phyloP scores from a whole-genome alignment of 2,888 invertebrate species.

The Mystacides longicornis region DNA sequence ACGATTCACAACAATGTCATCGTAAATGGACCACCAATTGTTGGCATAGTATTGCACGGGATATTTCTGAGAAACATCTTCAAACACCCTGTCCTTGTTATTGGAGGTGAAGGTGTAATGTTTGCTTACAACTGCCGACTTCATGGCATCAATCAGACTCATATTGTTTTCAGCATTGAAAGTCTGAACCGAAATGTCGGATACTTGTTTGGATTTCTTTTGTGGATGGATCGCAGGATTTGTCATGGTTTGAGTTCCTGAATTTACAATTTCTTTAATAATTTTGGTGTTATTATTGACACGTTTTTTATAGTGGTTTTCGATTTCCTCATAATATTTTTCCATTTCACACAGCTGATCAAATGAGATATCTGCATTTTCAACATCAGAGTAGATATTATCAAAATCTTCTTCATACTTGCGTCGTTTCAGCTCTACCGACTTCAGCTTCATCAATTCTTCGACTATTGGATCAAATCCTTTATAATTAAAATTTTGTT shows the following conservation, averaged over 20 bases:
- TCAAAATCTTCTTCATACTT: slow-evolving; percentile 30
- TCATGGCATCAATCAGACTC: background rate
- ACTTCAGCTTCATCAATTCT: slow-evolving; percentile 37
- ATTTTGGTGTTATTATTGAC: slow-evolving; percentile 20
- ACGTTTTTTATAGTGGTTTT: slow-evolving; percentile 35
- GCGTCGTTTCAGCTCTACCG: slow-evolving; percentile 37
- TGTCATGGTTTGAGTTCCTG: background rate
- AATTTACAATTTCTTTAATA: background rate
- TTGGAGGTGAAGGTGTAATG: background rate
- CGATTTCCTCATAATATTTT: slow-evolving; percentile 44
- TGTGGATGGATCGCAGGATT: too few species aligned
- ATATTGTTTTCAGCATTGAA: background rate
- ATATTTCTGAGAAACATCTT: slow-evolving; percentile 41
- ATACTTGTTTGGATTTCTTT: too few species aligned
- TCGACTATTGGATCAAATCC: slow-evolving; percentile 47
- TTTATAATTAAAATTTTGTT: slow-evolving; percentile 43
- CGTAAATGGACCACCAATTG: slow-evolving; percentile 48
- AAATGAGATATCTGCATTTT: slow-evolving; percentile 30
- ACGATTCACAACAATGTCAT: slow-evolving; percentile 40
- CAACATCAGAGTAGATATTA: slow-evolving; percentile 34
- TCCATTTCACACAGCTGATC: slow-evolving; percentile 44
- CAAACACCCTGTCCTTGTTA: background rate
- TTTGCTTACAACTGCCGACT: background rate
- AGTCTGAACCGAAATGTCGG: too few species aligned
- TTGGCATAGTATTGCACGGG: slow-evolving; percentile 45